Conservation (phyloP, 2,888 invertebrate species). For the Eupsilia transversa region DNA sequence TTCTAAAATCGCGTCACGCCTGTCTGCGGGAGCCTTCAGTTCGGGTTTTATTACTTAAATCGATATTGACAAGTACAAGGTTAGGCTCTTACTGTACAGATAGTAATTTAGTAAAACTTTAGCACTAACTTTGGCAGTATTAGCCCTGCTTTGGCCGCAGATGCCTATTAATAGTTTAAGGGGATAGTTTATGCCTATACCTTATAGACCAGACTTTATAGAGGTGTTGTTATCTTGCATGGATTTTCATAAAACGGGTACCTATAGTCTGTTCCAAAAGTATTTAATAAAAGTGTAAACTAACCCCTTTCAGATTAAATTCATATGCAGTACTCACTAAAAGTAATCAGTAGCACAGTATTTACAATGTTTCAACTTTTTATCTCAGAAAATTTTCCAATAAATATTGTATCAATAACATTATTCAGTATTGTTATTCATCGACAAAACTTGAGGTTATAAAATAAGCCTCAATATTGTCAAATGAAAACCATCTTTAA, state of each 20-base stretch:
- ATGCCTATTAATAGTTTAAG: slow-evolving; percentile 29
- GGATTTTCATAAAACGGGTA: slow-evolving; percentile 3
- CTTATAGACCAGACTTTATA: slow-evolving; percentile 1
- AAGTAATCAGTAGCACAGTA: background rate
- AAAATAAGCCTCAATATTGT: no score
- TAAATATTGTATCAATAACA: no score
- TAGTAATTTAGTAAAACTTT: slow-evolving; percentile 49
- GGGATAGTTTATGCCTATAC: slow-evolving; percentile 37
- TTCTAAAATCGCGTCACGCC: background rate
- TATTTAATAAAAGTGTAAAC: background rate
- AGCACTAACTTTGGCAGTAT: slow-evolving; percentile 48
- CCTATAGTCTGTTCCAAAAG: background rate
- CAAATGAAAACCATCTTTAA: background rate
- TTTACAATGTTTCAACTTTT: background rate
- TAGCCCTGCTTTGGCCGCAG: slow-evolving; percentile 35
- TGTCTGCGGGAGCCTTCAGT: background rate
- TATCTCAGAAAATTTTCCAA: background rate
- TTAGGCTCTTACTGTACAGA: slow-evolving; percentile 28
- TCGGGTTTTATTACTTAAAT: slow-evolving; percentile 42
- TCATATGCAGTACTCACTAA: background rate
- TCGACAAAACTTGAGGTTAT: background rate
- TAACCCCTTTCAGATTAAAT: background rate
- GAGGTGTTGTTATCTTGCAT: background rate
- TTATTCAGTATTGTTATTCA: background rate
- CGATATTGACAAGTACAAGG: slow-evolving; percentile 45